phyloP scores from a whole-genome alignment of 2,113 vertebrate species.

The Ovis canadensis region DNA sequence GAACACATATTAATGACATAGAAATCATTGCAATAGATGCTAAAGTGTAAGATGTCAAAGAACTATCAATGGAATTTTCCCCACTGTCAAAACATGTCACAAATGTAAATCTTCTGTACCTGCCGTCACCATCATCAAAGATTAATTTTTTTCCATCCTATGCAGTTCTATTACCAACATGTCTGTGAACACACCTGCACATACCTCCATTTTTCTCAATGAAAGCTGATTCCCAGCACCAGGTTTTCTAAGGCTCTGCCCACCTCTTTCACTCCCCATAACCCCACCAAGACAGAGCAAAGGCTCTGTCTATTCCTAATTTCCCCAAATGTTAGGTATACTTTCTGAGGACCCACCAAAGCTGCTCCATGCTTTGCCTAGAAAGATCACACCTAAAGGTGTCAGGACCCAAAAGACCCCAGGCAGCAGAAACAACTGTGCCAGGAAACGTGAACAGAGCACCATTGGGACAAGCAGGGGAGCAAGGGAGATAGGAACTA shows the following conservation, averaged over 20 bases:
- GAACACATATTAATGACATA: neutral
- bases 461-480: rapidly evolving
- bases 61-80: neutral
- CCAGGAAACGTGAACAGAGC: neutral
- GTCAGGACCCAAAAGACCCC: neutral
- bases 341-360: neutral
- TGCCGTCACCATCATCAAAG: neutral
- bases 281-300: neutral
- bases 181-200: neutral
- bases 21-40: neutral
- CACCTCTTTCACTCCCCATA: neutral
- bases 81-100: neutral
- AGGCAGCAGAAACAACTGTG: neutral
- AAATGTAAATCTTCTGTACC: neutral
- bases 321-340: neutral
- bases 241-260: neutral
- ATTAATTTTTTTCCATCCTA: neutral
- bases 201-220: neutral
- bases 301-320: neutral
- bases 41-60: neutral
- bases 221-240: neutral
- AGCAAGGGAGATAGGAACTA: neutral
- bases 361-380: neutral
- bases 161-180: neutral
- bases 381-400: neutral